phyloP scores from a whole-genome alignment of 2,797 vertebrate genomes.

The Fundulus diaphanus region DNA sequence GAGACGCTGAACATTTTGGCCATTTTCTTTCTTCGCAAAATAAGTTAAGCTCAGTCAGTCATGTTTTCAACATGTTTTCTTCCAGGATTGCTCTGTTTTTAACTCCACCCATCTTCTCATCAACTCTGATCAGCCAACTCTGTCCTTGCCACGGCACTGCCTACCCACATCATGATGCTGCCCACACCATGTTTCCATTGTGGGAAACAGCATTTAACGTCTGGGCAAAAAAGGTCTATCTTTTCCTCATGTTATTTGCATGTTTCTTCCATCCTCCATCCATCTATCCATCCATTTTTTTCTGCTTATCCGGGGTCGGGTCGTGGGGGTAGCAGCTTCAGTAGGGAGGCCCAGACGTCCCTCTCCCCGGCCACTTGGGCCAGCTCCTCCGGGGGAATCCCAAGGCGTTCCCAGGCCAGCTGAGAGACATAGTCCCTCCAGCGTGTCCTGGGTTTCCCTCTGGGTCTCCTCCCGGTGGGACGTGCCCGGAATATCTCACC shows the following conservation, averaged over 20 bases:
- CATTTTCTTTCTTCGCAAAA: not conserved
- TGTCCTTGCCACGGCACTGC: not conserved
- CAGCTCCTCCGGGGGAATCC: no score
- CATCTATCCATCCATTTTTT: no score
- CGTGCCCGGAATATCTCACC: no score
- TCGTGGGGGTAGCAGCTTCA: no score
- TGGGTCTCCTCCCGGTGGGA: no score
- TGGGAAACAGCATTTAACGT: not conserved
- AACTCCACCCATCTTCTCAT: not conserved
- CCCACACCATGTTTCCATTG: not conserved
- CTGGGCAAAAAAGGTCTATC: not conserved
- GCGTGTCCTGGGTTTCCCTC: no score
- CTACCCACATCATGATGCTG: not conserved
- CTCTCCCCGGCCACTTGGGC: no score
- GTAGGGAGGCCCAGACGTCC: no score
- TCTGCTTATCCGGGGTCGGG: no score
- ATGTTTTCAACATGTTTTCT: not conserved
- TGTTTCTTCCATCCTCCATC: no score
- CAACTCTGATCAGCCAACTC: not conserved
- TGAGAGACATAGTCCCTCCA: no score
- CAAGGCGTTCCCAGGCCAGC: no score
- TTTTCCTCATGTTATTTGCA: not conserved
- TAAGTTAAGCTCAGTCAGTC: not conserved
- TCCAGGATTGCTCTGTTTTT: not conserved
- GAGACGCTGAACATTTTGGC: not conserved